A percentile compares a stretch with the other conserved stretches of the same genome.
phyloP scores from a whole-genome alignment of 2,797 vertebrate genomes.

The Pipistrellus pipistrellus region DNA sequence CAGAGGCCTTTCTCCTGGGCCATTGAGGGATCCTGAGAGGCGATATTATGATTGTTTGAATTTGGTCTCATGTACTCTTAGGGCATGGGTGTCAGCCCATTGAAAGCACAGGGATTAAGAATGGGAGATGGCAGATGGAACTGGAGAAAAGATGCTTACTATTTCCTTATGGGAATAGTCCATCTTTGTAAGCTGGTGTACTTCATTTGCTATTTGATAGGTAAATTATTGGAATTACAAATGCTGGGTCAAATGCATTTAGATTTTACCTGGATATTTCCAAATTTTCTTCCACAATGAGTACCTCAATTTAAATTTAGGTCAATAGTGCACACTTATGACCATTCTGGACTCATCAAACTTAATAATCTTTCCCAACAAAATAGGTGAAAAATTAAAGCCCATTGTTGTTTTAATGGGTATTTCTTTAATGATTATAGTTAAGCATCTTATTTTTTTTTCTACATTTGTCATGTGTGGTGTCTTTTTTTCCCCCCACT shows the following conservation, averaged over 20 bases:
- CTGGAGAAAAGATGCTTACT: not conserved
- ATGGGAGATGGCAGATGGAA: not conserved
- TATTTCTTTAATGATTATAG: not conserved
- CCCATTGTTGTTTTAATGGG: not conserved
- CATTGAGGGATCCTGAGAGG: not conserved
- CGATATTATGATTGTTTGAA: not conserved
- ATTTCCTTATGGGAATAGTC: not conserved
- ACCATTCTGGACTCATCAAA: not conserved
- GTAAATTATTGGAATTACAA: slow-evolving; percentile 34
- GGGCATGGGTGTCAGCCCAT: not conserved
- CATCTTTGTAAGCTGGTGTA: not conserved
- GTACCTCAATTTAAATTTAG: not conserved
- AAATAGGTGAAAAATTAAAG: not conserved
- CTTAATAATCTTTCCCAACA: not conserved
- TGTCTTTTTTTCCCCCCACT: not conserved
- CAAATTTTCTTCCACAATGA: not conserved
- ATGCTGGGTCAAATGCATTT: not conserved
- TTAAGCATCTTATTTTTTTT: not conserved
- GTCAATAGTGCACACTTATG: not conserved
- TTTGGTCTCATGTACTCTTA: not conserved
- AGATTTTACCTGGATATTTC: slow-evolving; percentile 14
- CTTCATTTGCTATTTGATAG: not conserved
- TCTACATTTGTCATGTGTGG: not conserved
- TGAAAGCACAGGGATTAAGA: not conserved
- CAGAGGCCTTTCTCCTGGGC: not conserved